Evolutionary conservation across 2,888 invertebrate genomes (phyloP).

Genomic region (Sceliomorpha sp.): DNA sequence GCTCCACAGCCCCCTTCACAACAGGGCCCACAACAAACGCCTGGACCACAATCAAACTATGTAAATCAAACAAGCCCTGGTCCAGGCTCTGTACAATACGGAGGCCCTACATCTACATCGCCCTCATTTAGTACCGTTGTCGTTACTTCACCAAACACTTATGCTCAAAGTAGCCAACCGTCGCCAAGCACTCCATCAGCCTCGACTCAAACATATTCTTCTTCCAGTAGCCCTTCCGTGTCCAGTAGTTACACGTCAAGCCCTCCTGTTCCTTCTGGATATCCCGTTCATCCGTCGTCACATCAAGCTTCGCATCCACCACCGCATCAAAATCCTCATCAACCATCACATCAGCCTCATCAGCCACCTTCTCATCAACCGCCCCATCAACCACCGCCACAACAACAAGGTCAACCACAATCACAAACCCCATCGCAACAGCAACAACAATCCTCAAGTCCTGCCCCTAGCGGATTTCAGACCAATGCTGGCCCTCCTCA

Average conservation of each 20-base stretch:
- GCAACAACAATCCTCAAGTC: conserved; percentile 81
- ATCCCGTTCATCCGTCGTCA: conserved; percentile 82
- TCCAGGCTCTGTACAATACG: conserved; percentile 73
- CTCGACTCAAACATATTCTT: conserved; percentile 83
- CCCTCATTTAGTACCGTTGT: conserved; percentile 76
- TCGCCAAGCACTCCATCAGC: conserved; percentile 78
- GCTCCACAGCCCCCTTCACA: conserved; percentile 71
- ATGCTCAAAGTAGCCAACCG: conserved; percentile 76
- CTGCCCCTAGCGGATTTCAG: conserved; percentile 82
- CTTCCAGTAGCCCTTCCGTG: conserved; percentile 80
- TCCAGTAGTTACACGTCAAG: conserved; percentile 81
- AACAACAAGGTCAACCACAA: conserved; percentile 80
- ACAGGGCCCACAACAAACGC: conserved; percentile 82
- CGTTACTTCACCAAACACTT: conserved; percentile 74
- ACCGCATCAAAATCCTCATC: conserved; percentile 77
- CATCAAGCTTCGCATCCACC: conserved; percentile 79
- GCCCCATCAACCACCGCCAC: conserved; percentile 76
- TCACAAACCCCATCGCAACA: conserved; percentile 81
- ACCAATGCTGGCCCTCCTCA: conserved; percentile 76
- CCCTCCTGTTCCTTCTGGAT: conserved; percentile 85
- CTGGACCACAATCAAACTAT: conserved; percentile 80
- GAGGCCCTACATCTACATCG: conserved; percentile 76
- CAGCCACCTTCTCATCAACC: conserved; percentile 72
- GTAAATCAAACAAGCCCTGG: conserved; percentile 82
- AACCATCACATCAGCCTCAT: conserved; percentile 81